A percentile compares a stretch with the other conserved stretches of the same genome.
These are phyloP conservation scores for Ceratotherium simum DNA, from an alignment of 2,113 vertebrate genomes.

Conservation along the genomic window DNA sequence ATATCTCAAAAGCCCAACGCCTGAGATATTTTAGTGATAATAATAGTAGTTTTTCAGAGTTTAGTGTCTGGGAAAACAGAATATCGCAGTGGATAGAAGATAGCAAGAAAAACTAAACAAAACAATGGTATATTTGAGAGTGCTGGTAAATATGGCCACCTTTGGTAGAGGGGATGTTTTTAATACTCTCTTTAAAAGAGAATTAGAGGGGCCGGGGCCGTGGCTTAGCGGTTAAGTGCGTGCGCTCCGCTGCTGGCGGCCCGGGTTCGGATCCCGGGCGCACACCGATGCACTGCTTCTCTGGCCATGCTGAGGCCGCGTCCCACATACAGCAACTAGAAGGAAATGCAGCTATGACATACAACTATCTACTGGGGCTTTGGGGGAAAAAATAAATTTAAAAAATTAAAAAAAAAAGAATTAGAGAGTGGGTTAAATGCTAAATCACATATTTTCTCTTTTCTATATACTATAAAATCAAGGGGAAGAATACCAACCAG, in stretches of 20 bases:
- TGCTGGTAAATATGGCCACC: neutral
- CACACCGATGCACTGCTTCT: too few relatives aligned
- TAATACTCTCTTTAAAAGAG: conserved; percentile 28
- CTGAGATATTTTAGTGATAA: conserved; percentile 27
- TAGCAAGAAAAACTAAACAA: conserved; percentile 27
- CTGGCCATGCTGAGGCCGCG: too few relatives aligned
- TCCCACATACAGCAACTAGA: too few relatives aligned
- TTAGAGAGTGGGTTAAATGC: neutral
- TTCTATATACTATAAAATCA: conserved; percentile 3
- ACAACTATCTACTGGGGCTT: too few relatives aligned
- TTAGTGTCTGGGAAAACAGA: neutral
- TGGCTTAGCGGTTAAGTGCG: too few relatives aligned
- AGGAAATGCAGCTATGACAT: too few relatives aligned
- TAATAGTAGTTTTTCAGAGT: neutral
- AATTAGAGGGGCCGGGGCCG: neutral
- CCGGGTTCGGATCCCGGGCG: too few relatives aligned
- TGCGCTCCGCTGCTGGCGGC: too few relatives aligned
- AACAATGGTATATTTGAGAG: neutral
- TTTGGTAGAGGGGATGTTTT: neutral
- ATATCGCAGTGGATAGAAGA: neutral
- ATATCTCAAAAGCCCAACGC: neutral
- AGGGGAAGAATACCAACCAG: neutral
- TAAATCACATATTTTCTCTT: conserved; percentile 16
- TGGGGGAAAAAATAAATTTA: too few relatives aligned
- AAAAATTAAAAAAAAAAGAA: neutral